A percentile compares a stretch with the other conserved stretches of the same genome.
phyloP scores from a whole-genome alignment of 2,113 vertebrate genomes.

The Oreotrochilus melanogaster region DNA sequence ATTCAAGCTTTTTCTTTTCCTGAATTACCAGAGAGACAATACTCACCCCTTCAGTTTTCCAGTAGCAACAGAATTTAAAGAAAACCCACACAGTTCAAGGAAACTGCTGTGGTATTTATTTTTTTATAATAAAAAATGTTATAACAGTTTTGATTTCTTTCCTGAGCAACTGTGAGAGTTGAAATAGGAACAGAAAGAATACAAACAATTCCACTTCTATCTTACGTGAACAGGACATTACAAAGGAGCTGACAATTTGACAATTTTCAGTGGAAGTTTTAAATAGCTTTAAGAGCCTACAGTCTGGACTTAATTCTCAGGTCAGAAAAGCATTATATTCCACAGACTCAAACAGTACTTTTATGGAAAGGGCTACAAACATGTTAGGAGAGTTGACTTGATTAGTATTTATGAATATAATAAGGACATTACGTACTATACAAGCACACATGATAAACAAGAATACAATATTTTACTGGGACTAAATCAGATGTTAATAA shows the following conservation, averaged over 20 bases:
- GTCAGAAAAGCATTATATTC: constrained; percentile 4
- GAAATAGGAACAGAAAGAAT: not conserved
- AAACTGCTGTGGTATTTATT: not conserved
- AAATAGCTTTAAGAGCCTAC: not conserved
- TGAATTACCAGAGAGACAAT: not conserved
- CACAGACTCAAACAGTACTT: not conserved
- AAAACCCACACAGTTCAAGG: not conserved
- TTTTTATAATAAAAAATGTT: not conserved
- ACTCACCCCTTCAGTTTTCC: not conserved
- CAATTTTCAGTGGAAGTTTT: not conserved
- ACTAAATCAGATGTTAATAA: constrained; percentile 14
- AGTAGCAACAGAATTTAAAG: not conserved
- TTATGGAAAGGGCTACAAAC: not conserved
- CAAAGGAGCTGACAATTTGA: not conserved
- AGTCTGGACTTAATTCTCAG: constrained; percentile 6
- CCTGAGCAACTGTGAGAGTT: not conserved
- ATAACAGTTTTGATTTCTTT: not conserved
- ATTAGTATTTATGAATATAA: constrained; percentile 36
- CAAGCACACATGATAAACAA: not conserved
- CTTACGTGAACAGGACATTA: constrained; percentile 11
- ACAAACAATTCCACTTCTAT: not conserved
- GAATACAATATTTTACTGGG: not conserved
- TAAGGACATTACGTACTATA: not conserved
- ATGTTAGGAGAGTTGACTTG: not conserved
- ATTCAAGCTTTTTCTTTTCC: not conserved